phyloP scores from a whole-genome alignment of 2,797 vertebrate genomes.

The Fundulus diaphanus region DNA sequence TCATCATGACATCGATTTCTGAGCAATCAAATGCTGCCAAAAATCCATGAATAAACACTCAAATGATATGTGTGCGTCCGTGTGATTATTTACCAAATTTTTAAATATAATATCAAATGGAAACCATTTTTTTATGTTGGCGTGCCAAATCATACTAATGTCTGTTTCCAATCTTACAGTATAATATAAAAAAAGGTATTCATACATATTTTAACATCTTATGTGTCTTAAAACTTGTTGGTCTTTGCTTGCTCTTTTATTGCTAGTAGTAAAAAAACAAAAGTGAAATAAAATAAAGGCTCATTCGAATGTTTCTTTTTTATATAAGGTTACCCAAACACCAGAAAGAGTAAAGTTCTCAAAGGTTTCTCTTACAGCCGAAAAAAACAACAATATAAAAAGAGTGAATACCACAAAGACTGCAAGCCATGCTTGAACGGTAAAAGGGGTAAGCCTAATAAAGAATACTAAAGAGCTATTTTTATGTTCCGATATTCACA shows the following conservation, averaged over 20 bases:
- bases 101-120: neutral
- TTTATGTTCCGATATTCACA: neutral
- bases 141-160: no score
- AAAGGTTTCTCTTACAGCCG: neutral
- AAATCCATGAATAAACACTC: slow-evolving; percentile 26
- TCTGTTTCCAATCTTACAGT: no score
- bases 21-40: slow-evolving; percentile 5
- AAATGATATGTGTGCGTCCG: slow-evolving; percentile 5
- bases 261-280: neutral
- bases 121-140: no score
- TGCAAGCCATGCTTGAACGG: neutral
- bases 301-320: fast-evolving
- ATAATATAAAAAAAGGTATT: no score
- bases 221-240: neutral
- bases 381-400: neutral
- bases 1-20: neutral
- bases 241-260: neutral
- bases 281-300: neutral
- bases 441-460: no score
- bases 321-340: neutral
- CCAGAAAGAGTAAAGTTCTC: neutral
- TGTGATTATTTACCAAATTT: neutral
- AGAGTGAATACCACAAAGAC: neutral
- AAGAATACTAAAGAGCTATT: neutral
- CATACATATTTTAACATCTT: no score